Percentiles rank a stretch among this genome's conserved stretches.
Evolutionary conservation across 2,888 invertebrate species (phyloP).

Genomic region (Exephanes ischioxanthus): DNA sequence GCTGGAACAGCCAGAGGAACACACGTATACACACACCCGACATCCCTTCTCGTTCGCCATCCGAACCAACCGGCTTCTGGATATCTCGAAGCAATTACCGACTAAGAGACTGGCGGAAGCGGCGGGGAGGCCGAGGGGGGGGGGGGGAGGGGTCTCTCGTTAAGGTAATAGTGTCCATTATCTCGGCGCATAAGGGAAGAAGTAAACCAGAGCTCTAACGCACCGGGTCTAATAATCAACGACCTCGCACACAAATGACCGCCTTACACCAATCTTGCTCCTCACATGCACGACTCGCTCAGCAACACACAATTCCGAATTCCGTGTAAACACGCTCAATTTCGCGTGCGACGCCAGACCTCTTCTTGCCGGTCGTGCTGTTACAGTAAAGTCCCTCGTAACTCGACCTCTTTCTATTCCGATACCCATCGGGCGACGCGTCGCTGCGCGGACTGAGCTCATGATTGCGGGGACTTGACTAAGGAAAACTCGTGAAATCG

Average conservation of each 20-base stretch:
- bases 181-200: constrained; percentile 81
- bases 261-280: constrained; percentile 44
- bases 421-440: neutral
- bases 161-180: constrained; percentile 84
- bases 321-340: constrained; percentile 28
- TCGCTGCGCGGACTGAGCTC: neutral
- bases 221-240: constrained; percentile 77
- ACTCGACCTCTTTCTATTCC: neutral
- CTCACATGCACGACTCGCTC: neutral
- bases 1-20: constrained; percentile 59
- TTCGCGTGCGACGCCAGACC: constrained; percentile 6
- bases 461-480: neutral
- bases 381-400: neutral
- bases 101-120: constrained; percentile 80
- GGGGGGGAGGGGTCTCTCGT: constrained; percentile 77
- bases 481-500: neutral
- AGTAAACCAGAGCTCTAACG: constrained; percentile 80
- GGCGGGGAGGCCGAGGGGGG: constrained; percentile 30
- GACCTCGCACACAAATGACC: constrained; percentile 69
- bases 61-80: constrained; percentile 74
- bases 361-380: neutral
- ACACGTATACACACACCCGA: constrained; percentile 39
- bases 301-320: constrained; percentile 14
- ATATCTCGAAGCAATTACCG: constrained; percentile 84
- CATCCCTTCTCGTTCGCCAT: constrained; percentile 49